phyloP scores from a whole-genome alignment of 2,888 invertebrate genomes.

The Pheosia gnoma region DNA sequence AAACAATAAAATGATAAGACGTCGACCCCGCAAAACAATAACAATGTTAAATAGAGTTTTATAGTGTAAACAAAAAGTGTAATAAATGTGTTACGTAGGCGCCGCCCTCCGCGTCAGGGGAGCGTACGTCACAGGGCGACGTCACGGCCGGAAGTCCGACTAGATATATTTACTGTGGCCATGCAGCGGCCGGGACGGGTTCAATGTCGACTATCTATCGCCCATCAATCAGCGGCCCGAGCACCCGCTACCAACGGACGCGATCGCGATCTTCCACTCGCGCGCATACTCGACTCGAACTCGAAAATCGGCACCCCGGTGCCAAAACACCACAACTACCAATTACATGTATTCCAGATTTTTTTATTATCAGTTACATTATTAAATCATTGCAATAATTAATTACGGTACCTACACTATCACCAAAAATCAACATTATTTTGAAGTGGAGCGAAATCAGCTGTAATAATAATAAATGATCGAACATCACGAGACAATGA shows the following conservation, averaged over 20 bases:
- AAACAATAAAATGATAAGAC: slow-evolving; percentile 77
- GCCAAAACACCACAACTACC: neutral
- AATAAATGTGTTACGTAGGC: slow-evolving; percentile 71
- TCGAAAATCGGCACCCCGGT: slow-evolving; percentile 18
- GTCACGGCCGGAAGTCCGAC: slow-evolving; percentile 78
- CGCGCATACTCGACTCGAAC: slow-evolving; percentile 39
- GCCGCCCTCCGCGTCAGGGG: slow-evolving; percentile 66
- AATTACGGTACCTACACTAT: neutral
- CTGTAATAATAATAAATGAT: slow-evolving; percentile 1
- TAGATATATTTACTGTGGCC: slow-evolving; percentile 73
- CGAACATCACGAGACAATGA: slow-evolving; percentile 4
- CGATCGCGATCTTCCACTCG: slow-evolving; percentile 24
- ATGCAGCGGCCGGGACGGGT: slow-evolving; percentile 64
- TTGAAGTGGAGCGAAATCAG: neutral
- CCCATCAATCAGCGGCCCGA: slow-evolving; percentile 73
- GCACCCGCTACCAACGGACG: slow-evolving; percentile 37
- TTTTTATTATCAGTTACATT: neutral
- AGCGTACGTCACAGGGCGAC: slow-evolving; percentile 43
- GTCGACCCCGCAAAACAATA: slow-evolving; percentile 75
- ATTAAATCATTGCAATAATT: neutral
- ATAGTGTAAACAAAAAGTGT: slow-evolving; percentile 80
- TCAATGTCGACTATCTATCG: slow-evolving; percentile 82
- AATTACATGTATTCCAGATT: neutral
- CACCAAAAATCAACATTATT: neutral
- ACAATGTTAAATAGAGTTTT: slow-evolving; percentile 77